phyloP scores from a whole-genome alignment of 2,797 vertebrate genomes.

The Dromococcyx pavoninus region DNA sequence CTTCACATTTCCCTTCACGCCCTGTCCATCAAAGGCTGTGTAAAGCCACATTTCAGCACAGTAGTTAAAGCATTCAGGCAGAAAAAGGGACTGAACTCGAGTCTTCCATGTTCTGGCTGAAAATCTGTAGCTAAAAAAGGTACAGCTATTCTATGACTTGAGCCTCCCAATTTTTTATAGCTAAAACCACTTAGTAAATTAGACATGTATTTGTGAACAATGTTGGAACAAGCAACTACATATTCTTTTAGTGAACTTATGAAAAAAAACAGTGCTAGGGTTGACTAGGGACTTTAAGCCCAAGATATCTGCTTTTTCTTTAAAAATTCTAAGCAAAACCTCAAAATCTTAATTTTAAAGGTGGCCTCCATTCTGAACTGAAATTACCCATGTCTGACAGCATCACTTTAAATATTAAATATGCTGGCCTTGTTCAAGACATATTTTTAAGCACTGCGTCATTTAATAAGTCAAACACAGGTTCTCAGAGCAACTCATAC shows the following conservation, averaged over 20 bases:
- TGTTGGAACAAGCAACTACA: neutral
- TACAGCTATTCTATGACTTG: neutral
- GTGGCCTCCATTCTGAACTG: neutral
- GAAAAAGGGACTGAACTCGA: neutral
- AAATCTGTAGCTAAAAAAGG: neutral
- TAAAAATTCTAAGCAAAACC: neutral
- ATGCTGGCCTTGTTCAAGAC: neutral
- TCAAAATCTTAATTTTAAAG: neutral
- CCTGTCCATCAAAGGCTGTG: neutral
- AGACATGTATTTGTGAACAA: neutral
- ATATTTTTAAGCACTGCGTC: neutral
- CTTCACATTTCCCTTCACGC: neutral
- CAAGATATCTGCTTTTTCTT: neutral
- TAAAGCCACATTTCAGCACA: neutral
- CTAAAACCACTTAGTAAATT: neutral
- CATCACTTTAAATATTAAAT: conserved; percentile 17
- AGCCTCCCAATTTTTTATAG: neutral
- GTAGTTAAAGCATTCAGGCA: neutral
- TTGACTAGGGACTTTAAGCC: neutral
- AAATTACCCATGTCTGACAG: neutral
- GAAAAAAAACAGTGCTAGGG: neutral
- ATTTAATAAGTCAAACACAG: neutral
- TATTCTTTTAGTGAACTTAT: neutral
- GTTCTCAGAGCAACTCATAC: neutral
- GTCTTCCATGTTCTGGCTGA: neutral